Base-by-base conservation (phyloP, 2,797 vertebrate genomes). In the Varecia variegata region DNA sequence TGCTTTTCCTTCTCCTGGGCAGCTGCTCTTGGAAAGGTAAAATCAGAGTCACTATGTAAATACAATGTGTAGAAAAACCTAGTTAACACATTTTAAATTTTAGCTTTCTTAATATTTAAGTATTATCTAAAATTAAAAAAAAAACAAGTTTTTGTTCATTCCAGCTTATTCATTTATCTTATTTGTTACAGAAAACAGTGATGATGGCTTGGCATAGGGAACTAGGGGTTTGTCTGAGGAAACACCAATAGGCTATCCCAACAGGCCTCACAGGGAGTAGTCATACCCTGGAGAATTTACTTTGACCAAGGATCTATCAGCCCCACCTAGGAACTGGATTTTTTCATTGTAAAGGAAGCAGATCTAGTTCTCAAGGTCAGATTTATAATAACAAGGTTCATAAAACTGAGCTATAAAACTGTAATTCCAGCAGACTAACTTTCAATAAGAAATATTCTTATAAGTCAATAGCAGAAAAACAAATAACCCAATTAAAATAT, bases 31-130 rank as follows among this genome's bases (percentile, higher is more conserved):
- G 20, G 81, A 50, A 79, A 88, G 23, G n/a, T 23, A 84, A 65
- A 85, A 56, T 60, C 79, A 71, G 73, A 87, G 40, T 92, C 32
- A 60, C 54, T 89, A 45, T 96, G 76, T 97, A 95, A 94, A 97
- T 91, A 82, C 47, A 85, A 74, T 85, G 62, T 94, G 82, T 30
- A 95, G 77, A 74, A 90, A 93, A 92, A 73, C 67, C 38, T 65
- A 65, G 17, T 65, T 6, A 14, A 40, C 10, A 52, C 30, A 35
- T 74, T 84, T 90, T 11, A 67, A 45, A 84, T 56, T 65, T 89
- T 84, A 50, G 35, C 60, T 94, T 92, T 90, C 88, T 96, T 92
- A 38, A 47, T 95, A 90, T 96, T 94, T 95, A 96, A 92, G 9
- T 94, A 79, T 88, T 88, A 62, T 65, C 79, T 82, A 27, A 68